These are phyloP conservation scores for Rhizomys pruinosus DNA, from an alignment of 2,113 vertebrate species.

Conservation along the genomic window DNA sequence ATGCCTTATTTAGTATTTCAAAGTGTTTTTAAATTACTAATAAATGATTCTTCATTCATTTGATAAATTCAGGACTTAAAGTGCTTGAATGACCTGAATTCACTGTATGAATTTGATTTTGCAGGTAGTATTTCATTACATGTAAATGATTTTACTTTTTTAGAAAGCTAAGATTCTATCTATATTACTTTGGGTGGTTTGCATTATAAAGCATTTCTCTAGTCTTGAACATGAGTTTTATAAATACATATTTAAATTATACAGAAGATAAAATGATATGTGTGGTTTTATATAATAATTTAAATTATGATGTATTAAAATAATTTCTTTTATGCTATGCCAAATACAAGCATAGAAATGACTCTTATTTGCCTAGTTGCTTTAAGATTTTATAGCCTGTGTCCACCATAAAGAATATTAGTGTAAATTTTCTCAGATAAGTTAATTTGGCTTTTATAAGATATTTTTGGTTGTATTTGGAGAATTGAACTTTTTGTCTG, in stretches of 20 bases:
- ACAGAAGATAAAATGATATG: conserved; percentile 22
- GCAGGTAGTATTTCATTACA: conserved; percentile 26
- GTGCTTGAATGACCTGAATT: conserved; percentile 43
- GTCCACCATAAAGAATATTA: background rate
- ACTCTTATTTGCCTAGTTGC: conserved; percentile 34
- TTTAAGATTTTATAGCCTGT: conserved; percentile 24
- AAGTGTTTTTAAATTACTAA: conserved; percentile 21
- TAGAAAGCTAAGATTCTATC: background rate
- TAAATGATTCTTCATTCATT: conserved; percentile 27
- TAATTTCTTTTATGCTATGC: conserved; percentile 51
- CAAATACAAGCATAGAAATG: background rate
- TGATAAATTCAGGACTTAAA: conserved; percentile 55
- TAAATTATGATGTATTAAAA: conserved; percentile 56
- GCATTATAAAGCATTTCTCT: conserved; percentile 47
- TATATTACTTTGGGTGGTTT: conserved; percentile 42
- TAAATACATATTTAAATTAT: conserved; percentile 46
- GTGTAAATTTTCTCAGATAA: conserved; percentile 45
- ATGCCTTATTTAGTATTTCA: conserved; percentile 53
- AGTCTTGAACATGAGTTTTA: conserved; percentile 3
- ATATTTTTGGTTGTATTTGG: conserved; percentile 30
- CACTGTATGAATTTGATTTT: conserved; percentile 26
- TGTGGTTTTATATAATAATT: conserved; percentile 22
- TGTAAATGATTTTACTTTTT: background rate
- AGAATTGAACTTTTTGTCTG: conserved; percentile 33
- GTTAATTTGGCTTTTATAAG: conserved; percentile 20